Base-by-base conservation (phyloP, 2,797 vertebrate species). In the Phrynocephalus forsythii region DNA sequence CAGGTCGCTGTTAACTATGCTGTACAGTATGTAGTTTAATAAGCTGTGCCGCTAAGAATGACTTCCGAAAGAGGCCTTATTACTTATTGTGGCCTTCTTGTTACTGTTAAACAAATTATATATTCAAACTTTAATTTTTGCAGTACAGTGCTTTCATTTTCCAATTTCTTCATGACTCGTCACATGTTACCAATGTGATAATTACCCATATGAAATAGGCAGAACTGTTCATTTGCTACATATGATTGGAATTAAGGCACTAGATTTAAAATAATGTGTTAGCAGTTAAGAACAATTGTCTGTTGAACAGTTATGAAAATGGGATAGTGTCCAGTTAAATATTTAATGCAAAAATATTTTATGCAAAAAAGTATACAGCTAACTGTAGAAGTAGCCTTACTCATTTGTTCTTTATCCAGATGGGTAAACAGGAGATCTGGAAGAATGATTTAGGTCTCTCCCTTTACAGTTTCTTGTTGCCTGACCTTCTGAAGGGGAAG, bases 301-400 rank as follows among this genome's bases (percentile, higher is more conserved):
- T 77, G 9, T 26, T 52, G 44, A 77, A 48, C 48, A 77, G 26
- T 77, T 0, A 24, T 77, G 48, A 30, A 79, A 79, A 30, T 18
- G 28, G 2, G 3, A 56, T 56, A 13, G 84, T 86, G 82, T 63
- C 20, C 69, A 76, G 77, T 83, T 91, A 86, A 89, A 0, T 1
- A 67, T 68, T 0, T 84, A 84, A 9, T 13, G 11, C 13, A 56
- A 88, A 93, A 88, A 93, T 92, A 85, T 87, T 38, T 83, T 86
- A 66, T 67, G 33, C 82, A 67, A 5, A 86, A 84, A 79, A 81
- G 80, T 90, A 92, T 86, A 88, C 89, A 56, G 38, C 38, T 44
- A 44, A 44, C 3, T 44, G 38, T 44, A 44, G 38, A 44, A 44
- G 9, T 56, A 56, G 13, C 52, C 10, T 56, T 56, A 56, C 52